Base-by-base conservation (phyloP, 2,113 vertebrate genomes). In the Nothoprocta perdicaria region DNA sequence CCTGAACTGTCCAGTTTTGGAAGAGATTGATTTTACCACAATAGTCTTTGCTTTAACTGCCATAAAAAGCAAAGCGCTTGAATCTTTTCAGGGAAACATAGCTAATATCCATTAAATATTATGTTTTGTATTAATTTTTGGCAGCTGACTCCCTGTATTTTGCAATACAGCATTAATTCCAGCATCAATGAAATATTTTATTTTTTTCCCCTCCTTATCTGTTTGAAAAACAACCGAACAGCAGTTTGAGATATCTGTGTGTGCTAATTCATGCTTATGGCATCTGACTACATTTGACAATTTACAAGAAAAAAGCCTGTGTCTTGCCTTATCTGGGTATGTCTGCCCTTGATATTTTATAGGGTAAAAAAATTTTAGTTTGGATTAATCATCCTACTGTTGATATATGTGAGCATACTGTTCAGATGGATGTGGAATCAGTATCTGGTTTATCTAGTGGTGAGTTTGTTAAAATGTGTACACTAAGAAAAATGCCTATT, bases 101-200 rank as follows among this genome's bases (percentile, higher is more conserved):
- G 52, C 19, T 35, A 40, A n/a, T 52, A 12, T 50, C n/a, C 48
- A 45, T 91, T 78, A 81, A 74, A 80, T 72, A 67, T 17, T 62
- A 43, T 76, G 67, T 80, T 76, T 77, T 38, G 4, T 80, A 63
- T 63, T 84, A 67, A 73, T 80, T 81, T 80, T 90, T 87, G 87
- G 87, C 69, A 87, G 45, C 53, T 92, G 75, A 53, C 33, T 81
- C 18, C 3, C 75, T 21, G 18, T 92, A 43, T 92, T 83, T 94
- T 72, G 75, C 75, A 94, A 90, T 43, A 87, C 24, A 77, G 27
- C 65, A 7, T 63, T 71, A 52, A 63, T 84, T 77, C 53, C 60
- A 73, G 65, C 46, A 46, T 26, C 65, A 76, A 63, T 62, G 53
- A 84, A 84, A 66, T 86, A 60, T 69, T 86, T 79, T 53, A 58